These are phyloP conservation scores for Orthosia cruda DNA, from an alignment of 2,888 invertebrate genomes.

Conservation along the genomic window DNA sequence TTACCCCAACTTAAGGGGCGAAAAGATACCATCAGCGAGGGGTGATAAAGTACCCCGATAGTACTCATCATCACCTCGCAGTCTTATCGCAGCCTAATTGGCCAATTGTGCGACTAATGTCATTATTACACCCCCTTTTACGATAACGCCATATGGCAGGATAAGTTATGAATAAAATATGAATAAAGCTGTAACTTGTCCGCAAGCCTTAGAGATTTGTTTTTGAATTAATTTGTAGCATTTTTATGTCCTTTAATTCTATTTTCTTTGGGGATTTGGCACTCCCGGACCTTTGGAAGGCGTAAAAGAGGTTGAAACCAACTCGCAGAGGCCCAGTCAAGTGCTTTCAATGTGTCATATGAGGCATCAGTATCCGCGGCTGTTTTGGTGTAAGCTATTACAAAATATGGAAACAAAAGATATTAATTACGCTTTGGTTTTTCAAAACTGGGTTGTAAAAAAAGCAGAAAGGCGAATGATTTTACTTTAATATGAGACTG, in stretches of 20 bases:
- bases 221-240: not conserved
- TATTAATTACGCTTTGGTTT: too few species aligned
- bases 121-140: conserved; percentile 59
- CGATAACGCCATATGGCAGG: conserved; percentile 44
- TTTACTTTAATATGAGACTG: too few species aligned
- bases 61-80: conserved; percentile 52
- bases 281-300: too few species aligned
- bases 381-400: too few species aligned
- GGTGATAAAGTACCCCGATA: conserved; percentile 64
- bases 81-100: conserved; percentile 60
- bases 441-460: too few species aligned
- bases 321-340: too few species aligned
- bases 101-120: conserved; percentile 63
- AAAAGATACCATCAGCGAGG: conserved; percentile 61
- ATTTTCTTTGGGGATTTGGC: too few species aligned
- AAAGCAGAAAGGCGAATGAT: too few species aligned
- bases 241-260: not conserved
- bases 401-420: too few species aligned
- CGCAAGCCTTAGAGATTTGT: not conserved
- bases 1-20: conserved; percentile 33
- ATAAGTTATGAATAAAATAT: conserved; percentile 24
- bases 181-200: conserved; percentile 17
- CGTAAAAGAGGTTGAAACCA: too few species aligned
- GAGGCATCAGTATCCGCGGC: too few species aligned
- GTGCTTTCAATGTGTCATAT: too few species aligned